Base-by-base conservation (phyloP, 2,888 invertebrate species). In the Epiblema foenella region DNA sequence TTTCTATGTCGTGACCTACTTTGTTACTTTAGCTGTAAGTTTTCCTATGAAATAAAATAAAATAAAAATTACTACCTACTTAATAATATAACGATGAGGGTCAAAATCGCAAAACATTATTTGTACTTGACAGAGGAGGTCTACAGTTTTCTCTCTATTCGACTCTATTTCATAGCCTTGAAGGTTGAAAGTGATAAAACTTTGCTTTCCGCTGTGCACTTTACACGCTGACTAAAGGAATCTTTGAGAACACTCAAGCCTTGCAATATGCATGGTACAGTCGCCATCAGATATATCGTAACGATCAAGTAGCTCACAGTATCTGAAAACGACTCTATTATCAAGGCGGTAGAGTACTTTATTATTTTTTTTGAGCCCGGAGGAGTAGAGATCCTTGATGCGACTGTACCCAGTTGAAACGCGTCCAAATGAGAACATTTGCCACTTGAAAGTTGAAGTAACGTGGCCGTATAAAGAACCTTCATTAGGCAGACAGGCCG, bases 381-480 rank as follows among this genome's bases (percentile, higher is more conserved):
- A 33, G 33, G 9, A n/a, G 33, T 33, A 33, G 5, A 33, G 33
- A 33, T 33, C 2, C 7, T 33, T 33, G 33, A 33, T 33, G 24
- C 24, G 33, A 33, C 33, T 33, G 33, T 8, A 33, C 33, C 33
- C 9, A 2, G 33, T 63, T 63, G 63, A 63, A 51, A 15, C 63
- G 18, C 37, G 51, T 63, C 63, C 63, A 63, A 63, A 63, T 63
- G 63, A 63, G n/a, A 7, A 18, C 37, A 63, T 63, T 52, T 42
- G 37, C 18, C 54, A 18, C 33, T 62, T 51, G 15, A 39, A 42
- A 39, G 24, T 20, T 56, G 37, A 56, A 65, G 37, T 65, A 56
- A 65, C 56, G 65, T 42, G 54, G 24, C 51, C 63, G 33, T 56
- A 65, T 56, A 65, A 56, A 65, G 39, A 63, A 63, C 65, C 51